These are phyloP conservation scores for Malurus splendens DNA, from an alignment of 2,797 vertebrate species.

Conservation along the genomic window DNA sequence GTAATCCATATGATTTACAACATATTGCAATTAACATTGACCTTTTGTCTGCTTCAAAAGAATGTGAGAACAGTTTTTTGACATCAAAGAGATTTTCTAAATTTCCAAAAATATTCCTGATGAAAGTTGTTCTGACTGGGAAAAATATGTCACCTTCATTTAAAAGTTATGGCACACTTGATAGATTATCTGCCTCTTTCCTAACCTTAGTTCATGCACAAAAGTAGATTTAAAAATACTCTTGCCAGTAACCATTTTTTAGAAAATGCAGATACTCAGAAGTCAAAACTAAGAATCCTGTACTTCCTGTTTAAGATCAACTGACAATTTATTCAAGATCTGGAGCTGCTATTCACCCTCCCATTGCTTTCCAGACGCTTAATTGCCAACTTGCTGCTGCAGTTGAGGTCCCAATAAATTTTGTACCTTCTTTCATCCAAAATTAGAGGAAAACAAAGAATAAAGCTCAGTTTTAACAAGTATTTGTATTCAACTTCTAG, in stretches of 20 bases:
- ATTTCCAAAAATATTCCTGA: constrained; percentile 53
- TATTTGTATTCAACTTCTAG: not conserved
- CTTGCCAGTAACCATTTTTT: not conserved
- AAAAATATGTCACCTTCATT: constrained; percentile 48
- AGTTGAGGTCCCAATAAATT: not conserved
- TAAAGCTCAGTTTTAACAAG: not conserved
- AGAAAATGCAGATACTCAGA: not conserved
- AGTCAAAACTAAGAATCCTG: not conserved
- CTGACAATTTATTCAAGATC: not conserved
- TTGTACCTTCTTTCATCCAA: not conserved
- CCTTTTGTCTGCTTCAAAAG: constrained; percentile 54
- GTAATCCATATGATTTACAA: constrained; percentile 55
- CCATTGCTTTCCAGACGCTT: not conserved
- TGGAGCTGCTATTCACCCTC: not conserved
- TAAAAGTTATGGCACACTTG: constrained; percentile 31
- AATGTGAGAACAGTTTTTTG: constrained; percentile 18
- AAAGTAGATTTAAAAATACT: not conserved
- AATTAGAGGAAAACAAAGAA: not conserved
- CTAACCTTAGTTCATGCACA: not conserved
- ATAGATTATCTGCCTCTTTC: constrained; percentile 32
- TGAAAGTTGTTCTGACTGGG: constrained; percentile 44
- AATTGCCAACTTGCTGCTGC: not conserved
- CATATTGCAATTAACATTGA: constrained; percentile 58
- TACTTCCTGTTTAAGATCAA: not conserved
- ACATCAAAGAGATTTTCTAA: constrained; percentile 52